Evolutionary conservation across 2,113 vertebrate genomes (phyloP), one percentile per base, ranked within the genome.

Genomic region (Heterocephalus glaber): DNA sequence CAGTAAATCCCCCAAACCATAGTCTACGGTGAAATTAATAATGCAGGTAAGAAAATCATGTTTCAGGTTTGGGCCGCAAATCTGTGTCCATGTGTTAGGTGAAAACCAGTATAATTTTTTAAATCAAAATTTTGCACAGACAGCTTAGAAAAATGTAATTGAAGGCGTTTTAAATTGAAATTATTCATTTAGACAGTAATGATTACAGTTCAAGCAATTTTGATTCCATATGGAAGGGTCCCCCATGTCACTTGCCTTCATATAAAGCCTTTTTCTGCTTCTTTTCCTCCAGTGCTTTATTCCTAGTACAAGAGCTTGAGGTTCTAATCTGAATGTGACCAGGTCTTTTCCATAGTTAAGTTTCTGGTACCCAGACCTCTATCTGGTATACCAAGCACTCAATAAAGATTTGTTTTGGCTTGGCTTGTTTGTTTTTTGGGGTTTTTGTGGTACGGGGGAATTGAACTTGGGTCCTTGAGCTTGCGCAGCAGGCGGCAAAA

Each of bases 101-200:
- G 17, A 81, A 66, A 47, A 22, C 4, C 90, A 85, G 66, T 24
- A 35, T 61, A 92, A 56, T 76, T 30, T 74, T 85, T 85, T 56
- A 49, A 58, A 81, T 72, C 58, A 6, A 80, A 52, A 28, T 66
- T 12, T 56, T 90, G 47, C 28, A 54, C 44, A 95, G n/a, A 94
- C 66, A 92, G 49, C 5, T 76, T 90, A 16, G 22, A 92, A 83
- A 86, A 91, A 68, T 35, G 86, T 60, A 86, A 72, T 58, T 86
- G 77, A 92, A 63, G n/a, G 10, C 26, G 66, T 66, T 92, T 86
- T 82, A 72, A 95, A 83, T n/a, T 83, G 76, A 60, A 74, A 92
- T 63, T 30, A 80, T n/a, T 87, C 56, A 95, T 44, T 83, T 38
- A 20, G 19, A 86, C 11, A 79, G 30, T 77, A 83, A 24, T 92